Evolutionary conservation across 1,140 invertebrate species (phyloP), one percentile per base, ranked within the genome.

Genomic region (Brachionus koreanus): DNA sequence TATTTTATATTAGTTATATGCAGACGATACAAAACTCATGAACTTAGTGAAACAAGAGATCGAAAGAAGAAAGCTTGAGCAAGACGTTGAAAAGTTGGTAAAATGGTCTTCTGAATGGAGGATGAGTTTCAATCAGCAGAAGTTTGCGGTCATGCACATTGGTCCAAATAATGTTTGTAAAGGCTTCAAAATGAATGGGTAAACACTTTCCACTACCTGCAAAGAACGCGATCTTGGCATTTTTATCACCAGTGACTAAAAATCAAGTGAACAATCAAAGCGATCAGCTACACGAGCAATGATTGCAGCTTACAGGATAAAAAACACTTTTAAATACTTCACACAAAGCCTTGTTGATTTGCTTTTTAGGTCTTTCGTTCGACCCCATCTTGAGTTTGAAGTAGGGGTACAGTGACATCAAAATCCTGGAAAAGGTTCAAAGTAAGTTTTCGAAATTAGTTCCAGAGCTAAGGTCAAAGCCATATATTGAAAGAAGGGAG

Each of bases 371-470:
- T 9, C 46, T 1, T 29, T 29, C 3, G 29, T 29, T 29, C 29
- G 29, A 29, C 29, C 1, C 3, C 29, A 29, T 29, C 29, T 29
- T 2, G 29, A 29, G 23, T 74, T 43, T 39, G 69, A 33, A 46
- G 13, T 46, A 29, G 9, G 9, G 23, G 16, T 6, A 13, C 3
- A 25, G 9, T 35, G 69, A 74, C 69, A 46, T 74, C 23, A 13
- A 43, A 74, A 29, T 23, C 16, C 25, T 74, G 1, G 69, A 74
- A 74, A 74, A 13, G 9, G n/a, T 74, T 74, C 69, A 74, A 74
- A 74, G 69, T 3, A 74, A 37, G 39, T 42, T 46, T 43, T 35
- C 37, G 0, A 74, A 74, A 46, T 35, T 43, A 25, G 9, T 7
- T 23, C 69, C 63, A 1, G 13, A 25, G 23, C 10, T 74, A 2